These are phyloP conservation scores for Solea senegalensis DNA, from an alignment of 2,113 vertebrate genomes.

Conservation along the genomic window DNA sequence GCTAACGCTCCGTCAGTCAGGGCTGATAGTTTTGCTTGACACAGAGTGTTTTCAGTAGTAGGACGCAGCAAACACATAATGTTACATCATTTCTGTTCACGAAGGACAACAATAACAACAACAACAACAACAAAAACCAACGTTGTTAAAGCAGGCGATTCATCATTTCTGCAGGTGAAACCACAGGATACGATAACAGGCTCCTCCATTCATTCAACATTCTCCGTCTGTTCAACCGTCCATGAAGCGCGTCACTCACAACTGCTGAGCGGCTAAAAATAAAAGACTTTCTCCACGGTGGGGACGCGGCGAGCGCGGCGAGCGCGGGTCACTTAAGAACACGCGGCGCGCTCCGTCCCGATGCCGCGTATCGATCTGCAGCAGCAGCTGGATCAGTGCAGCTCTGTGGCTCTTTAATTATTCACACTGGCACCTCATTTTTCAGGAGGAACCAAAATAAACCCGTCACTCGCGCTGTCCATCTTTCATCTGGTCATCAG, in stretches of 20 bases:
- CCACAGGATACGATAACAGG: constrained; percentile 9
- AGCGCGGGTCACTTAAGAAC: constrained; percentile 25
- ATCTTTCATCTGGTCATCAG: constrained; percentile 60
- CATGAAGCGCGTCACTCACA: not conserved
- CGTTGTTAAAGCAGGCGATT: constrained; percentile 16
- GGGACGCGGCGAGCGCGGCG: too few relatives aligned
- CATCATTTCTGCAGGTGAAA: constrained; percentile 30
- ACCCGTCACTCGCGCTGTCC: constrained; percentile 59
- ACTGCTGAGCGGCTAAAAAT: constrained; percentile 16
- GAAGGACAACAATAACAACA: too few relatives aligned
- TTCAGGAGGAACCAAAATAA: constrained; percentile 67
- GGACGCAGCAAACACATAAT: too few relatives aligned
- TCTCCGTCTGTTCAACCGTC: constrained; percentile 10
- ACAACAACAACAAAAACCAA: too few relatives aligned
- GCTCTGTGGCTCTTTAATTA: constrained; percentile 73
- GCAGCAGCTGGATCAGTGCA: constrained; percentile 53
- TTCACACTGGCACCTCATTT: constrained; percentile 70
- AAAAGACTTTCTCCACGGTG: constrained; percentile 22
- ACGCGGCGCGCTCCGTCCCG: constrained; percentile 38
- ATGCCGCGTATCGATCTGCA: constrained; percentile 70
- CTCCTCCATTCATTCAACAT: not conserved
- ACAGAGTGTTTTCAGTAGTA: too few relatives aligned
- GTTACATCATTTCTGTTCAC: too few relatives aligned
- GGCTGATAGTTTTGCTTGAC: too few relatives aligned
- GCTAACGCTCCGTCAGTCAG: too few relatives aligned